phyloP scores from a whole-genome alignment of 2,113 vertebrate species.

The Numenius arquata region DNA sequence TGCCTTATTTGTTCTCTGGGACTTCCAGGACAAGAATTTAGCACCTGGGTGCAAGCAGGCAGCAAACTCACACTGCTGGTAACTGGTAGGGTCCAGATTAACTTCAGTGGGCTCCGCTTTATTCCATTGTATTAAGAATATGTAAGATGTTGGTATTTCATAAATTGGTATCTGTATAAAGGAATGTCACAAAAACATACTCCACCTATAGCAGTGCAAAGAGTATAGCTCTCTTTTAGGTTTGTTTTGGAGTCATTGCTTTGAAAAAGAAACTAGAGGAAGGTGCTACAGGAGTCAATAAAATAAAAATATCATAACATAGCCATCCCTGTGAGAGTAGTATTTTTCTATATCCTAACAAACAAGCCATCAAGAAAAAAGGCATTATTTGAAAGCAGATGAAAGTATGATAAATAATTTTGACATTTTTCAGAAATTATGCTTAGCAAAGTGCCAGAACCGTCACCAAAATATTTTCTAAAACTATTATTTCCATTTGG shows the following conservation, averaged over 20 bases:
- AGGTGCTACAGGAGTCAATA: not conserved
- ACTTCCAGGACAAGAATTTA: not conserved
- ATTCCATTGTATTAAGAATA: not conserved
- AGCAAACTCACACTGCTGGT: fast-evolving
- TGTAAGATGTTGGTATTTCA: not conserved
- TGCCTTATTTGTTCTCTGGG: not conserved
- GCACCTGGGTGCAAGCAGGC: not conserved
- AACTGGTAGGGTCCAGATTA: not conserved
- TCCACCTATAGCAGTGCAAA: not conserved
- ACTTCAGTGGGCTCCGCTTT: not conserved
- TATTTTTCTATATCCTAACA: not conserved
- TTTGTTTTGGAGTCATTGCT: not conserved
- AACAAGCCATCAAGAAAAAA: not conserved
- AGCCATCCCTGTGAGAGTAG: not conserved
- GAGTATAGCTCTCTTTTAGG: not conserved
- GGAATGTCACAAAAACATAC: not conserved
- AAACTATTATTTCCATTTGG: not conserved
- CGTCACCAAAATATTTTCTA: not conserved
- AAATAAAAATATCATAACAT: not conserved
- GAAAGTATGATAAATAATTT: not conserved
- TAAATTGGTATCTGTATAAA: not conserved
- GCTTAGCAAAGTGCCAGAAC: not conserved
- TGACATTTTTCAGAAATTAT: not conserved
- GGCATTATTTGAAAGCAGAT: not conserved
- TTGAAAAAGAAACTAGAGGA: not conserved